Base-by-base conservation (phyloP, 2,113 vertebrate species). In the Pterocles burchelli region DNA sequence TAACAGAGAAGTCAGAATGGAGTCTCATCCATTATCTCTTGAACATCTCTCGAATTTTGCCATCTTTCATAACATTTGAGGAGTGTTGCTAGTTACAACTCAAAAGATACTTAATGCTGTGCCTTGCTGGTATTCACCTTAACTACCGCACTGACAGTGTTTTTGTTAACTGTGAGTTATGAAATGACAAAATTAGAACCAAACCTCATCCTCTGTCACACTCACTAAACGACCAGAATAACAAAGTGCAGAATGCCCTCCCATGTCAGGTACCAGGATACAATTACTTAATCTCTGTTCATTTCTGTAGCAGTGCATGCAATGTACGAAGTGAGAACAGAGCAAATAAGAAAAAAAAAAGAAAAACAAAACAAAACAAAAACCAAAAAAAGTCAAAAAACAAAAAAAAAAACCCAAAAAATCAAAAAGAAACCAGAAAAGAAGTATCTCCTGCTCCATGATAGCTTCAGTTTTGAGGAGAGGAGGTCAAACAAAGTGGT, bases 41-140 rank as follows among this genome's bases (percentile, higher is more conserved):
- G 96, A 97, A 95, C 78, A 93, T 77, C 93, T 95, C 95, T 96
- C 89, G 94, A 95, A 97, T 96, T 93, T 94, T 95, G 78, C 63
- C 80, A 93, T 94, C 87, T 96, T 96, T 95, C 80, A 63, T 90
- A 93, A 95, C 85, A 92, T 54, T 95, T 95, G 77, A 81, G 62
- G 63, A 95, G 24, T 74, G 74, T 81, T 95, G 81, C 52, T 97
- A 94, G 85, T 89, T 96, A 86, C 85, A 95, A 95, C 65, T 97
- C 95, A 95, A 74, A 96, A 94, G 90, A 89, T 87, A 76, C n/a
- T 52, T 78, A 85, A 76, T 79, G 43, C 70, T 62, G 65, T 89
- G 74, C 85, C 85, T 97, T 91, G 9, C 80, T 97, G 73, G 46
- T 77, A 85, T 97, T 97, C 90, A 67, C 81, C 79, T 94, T 96